Percentiles rank a stretch among this genome's conserved stretches.
These are phyloP conservation scores for Ichneumoninae sp. DNA, from an alignment of 2,888 invertebrate species.

Conservation along the genomic window DNA sequence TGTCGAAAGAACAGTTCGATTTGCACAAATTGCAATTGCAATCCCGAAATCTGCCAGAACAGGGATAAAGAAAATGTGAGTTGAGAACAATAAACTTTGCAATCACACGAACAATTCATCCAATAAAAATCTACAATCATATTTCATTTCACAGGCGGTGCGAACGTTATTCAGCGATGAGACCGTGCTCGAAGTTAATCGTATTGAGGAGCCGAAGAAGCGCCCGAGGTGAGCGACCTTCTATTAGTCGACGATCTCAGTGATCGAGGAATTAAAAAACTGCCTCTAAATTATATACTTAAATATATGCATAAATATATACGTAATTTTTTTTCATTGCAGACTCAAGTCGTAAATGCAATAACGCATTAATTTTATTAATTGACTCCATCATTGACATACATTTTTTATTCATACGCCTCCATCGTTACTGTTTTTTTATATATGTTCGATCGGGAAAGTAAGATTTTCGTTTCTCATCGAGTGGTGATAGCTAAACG, in stretches of 20 bases:
- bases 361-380: not conserved
- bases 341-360: constrained; percentile 28
- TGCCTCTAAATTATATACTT: not conserved
- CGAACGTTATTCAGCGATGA: constrained; percentile 37
- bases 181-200: not conserved
- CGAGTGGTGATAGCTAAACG: not conserved
- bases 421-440: not conserved
- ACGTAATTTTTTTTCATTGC: constrained; percentile 15
- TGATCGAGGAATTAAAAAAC: not conserved
- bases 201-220: constrained; percentile 12
- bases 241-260: not conserved
- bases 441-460: not conserved
- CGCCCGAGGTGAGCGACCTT: constrained; percentile 34
- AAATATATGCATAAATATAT: too few relatives aligned
- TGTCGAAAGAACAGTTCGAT: constrained; percentile 86
- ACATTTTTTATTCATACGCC: not conserved
- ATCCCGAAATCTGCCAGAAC: constrained; percentile 84
- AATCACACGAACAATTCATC: not conserved
- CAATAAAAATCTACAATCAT: not conserved
- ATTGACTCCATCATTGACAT: not conserved
- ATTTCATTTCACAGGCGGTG: constrained; percentile 6
- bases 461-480: constrained; percentile 1
- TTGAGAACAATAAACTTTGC: not conserved
- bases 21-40: constrained; percentile 87
- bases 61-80: constrained; percentile 73